Evolutionary conservation across 2,113 vertebrate species (phyloP).

Genomic region (Peromyscus californicus): DNA sequence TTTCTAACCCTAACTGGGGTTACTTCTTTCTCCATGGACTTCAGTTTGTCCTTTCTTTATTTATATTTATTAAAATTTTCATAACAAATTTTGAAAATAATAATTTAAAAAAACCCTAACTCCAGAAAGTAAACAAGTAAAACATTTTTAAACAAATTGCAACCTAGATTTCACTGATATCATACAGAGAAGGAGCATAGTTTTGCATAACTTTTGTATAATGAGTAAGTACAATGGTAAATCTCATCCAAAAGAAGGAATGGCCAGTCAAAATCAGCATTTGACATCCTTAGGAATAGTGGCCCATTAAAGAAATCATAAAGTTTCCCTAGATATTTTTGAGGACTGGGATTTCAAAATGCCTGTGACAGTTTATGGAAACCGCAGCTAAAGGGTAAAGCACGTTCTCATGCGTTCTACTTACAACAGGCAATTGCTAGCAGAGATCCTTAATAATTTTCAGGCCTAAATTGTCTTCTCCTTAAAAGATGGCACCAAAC

Average conservation of each 20-base stretch:
- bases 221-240: background rate
- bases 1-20: background rate
- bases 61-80: conserved; percentile 9
- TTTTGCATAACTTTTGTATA: background rate
- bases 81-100: conserved; percentile 32
- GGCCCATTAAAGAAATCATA: background rate
- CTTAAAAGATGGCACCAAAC: conserved; percentile 52
- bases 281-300: background rate
- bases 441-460: conserved; percentile 74
- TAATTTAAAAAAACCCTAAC: conserved; percentile 40
- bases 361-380: conserved; percentile 38
- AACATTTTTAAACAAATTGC: conserved; percentile 36
- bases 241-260: conserved; percentile 18
- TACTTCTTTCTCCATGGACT: background rate
- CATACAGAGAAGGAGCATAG: background rate
- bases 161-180: conserved; percentile 25
- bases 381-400: conserved; percentile 54
- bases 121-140: conserved; percentile 48
- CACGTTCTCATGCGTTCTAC: background rate
- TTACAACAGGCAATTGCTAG: conserved; percentile 59
- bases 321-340: background rate
- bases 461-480: conserved; percentile 53
- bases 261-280: background rate
- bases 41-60: background rate
- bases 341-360: conserved; percentile 50